Conservation (phyloP, 2,113 vertebrate species). For the Perca schrenkii region DNA sequence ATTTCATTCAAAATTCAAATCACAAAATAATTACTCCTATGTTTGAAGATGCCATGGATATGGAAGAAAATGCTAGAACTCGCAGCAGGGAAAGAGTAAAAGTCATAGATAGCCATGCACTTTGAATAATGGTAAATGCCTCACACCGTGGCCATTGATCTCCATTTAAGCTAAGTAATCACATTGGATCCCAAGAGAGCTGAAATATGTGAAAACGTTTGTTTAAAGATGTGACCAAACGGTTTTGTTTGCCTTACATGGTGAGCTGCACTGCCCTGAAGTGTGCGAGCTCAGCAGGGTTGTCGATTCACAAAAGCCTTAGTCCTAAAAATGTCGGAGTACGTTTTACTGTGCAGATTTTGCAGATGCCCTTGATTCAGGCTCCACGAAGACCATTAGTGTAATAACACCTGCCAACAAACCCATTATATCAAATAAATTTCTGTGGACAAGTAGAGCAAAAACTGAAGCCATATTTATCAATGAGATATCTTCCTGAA, state of each 20-base stretch:
- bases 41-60: not conserved
- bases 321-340: not conserved
- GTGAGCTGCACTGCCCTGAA: conserved; percentile 17
- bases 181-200: conserved; percentile 44
- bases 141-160: conserved; percentile 59
- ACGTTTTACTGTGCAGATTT: conserved; percentile 8
- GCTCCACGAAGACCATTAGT: not conserved
- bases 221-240: conserved; percentile 33
- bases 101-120: not conserved
- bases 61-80: not conserved
- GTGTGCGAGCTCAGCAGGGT: conserved; percentile 40
- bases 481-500: not conserved
- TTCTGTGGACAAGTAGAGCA: not conserved
- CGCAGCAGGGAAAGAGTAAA: not conserved
- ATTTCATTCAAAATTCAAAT: not conserved
- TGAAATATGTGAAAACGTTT: conserved; percentile 46
- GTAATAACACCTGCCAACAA: conserved; percentile 11
- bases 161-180: conserved; percentile 58
- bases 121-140: conserved; percentile 10
- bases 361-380: not conserved
- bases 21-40: not conserved
- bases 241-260: conserved; percentile 25
- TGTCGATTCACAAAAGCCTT: conserved; percentile 30
- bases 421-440: not conserved
- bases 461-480: not conserved